Conservation (phyloP, 2,113 vertebrate genomes). For the Promerops cafer region DNA sequence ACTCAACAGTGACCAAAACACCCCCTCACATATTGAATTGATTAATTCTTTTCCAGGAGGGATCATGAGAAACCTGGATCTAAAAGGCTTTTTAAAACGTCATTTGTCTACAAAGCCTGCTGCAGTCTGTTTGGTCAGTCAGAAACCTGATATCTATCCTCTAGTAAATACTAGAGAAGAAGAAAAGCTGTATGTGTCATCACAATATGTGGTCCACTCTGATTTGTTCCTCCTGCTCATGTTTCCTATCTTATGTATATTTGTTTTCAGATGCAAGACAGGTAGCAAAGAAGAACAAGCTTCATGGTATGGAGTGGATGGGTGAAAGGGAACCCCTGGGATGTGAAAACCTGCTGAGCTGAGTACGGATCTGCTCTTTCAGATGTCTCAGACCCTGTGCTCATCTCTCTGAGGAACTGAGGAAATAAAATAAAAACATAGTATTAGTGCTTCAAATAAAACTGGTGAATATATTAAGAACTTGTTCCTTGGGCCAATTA, state of each 20-base stretch:
- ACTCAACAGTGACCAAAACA: neutral
- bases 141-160: neutral
- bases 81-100: neutral
- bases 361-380: neutral
- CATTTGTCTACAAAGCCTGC: neutral
- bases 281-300: neutral
- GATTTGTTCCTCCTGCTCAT: neutral
- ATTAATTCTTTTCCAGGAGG: constrained; percentile 32
- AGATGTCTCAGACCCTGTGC: neutral
- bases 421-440: neutral
- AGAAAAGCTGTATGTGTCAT: neutral
- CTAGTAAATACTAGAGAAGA: neutral
- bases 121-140: neutral
- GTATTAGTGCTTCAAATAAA: neutral
- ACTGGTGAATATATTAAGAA: neutral
- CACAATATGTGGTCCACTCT: neutral
- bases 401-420: neutral
- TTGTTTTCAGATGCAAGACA: neutral
- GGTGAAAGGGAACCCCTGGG: fast-evolving
- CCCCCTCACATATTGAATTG: neutral
- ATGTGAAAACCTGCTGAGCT: neutral
- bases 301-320: neutral
- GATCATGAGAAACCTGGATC: neutral
- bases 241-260: neutral
- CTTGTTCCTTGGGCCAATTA: neutral